phyloP scores from a whole-genome alignment of 2,888 invertebrate genomes.

The Ganaspis brasiliensis region DNA sequence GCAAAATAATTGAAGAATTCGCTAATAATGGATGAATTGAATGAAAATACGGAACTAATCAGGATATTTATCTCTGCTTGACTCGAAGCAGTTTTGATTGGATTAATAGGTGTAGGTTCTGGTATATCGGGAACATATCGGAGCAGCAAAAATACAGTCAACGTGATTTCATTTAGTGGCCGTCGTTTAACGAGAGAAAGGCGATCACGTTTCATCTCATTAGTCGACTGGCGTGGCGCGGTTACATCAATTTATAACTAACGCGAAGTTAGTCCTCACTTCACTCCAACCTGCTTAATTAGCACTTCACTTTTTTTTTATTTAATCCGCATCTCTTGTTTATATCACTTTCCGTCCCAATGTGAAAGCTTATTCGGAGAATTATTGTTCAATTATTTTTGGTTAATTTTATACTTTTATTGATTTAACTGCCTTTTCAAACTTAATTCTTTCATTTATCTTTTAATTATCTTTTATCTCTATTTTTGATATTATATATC shows the following conservation, averaged over 20 bases:
- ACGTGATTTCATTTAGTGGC: slow-evolving; percentile 70
- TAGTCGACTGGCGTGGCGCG: slow-evolving; percentile 70
- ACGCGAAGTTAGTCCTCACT: slow-evolving; percentile 59
- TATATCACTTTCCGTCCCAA: slow-evolving; percentile 54
- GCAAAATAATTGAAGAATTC: slow-evolving; percentile 4
- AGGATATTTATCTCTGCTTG: slow-evolving; percentile 28
- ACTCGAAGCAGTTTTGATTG: slow-evolving; percentile 32
- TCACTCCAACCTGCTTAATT: slow-evolving; percentile 67
- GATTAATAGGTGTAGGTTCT: slow-evolving; percentile 17
- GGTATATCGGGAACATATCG: slow-evolving; percentile 25
- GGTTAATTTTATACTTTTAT: not conserved
- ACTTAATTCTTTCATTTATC: slow-evolving; percentile 42
- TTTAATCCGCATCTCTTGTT: slow-evolving; percentile 33
- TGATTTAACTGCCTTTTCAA: not conserved
- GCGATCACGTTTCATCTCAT: slow-evolving; percentile 79
- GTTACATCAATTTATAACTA: slow-evolving; percentile 77
- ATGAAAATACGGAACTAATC: slow-evolving; percentile 28
- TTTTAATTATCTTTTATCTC: slow-evolving; percentile 19
- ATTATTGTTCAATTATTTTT: slow-evolving; percentile 41
- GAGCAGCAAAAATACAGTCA: slow-evolving; percentile 51
- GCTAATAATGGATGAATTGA: slow-evolving; percentile 20
- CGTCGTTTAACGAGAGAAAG: slow-evolving; percentile 78
- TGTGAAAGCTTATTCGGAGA: slow-evolving; percentile 69
- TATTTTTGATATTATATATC: slow-evolving; percentile 10
- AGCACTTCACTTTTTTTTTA: slow-evolving; percentile 59